Evolutionary conservation across 2,888 invertebrate species (phyloP), one percentile per base, ranked within the genome.

Genomic region (Buathra laborator): DNA sequence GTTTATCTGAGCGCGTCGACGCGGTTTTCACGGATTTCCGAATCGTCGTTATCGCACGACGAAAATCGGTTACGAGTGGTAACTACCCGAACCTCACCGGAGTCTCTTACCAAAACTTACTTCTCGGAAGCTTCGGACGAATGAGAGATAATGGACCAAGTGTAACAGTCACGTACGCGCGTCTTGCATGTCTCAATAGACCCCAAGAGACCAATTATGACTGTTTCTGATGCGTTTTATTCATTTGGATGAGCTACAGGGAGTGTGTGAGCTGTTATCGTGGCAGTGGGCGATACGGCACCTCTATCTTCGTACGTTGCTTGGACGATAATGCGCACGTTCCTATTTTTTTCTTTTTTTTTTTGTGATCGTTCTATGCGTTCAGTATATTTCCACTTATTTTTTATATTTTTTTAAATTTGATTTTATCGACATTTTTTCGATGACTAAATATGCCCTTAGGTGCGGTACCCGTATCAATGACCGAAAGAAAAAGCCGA

Each of bases 151-250:
- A 14, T 51, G 6, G 64, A 48, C 48, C 48, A 66, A 53, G 59
- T 68, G 62, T 14, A 74, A 66, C 37, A 32, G 75, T 75, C 64
- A 75, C 75, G 64, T 75, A 75, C 64, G 48, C 48, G 9, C 62
- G 46, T 75, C 74, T 62, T 46, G 46, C 19, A 9, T 48, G 46
- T 3, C 32, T 75, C 32, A 82, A 82, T 85, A 64, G 48, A 64
- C 19, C 51, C 46, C 64, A 29, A 24, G 62, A 16, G 62, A 70
- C 59, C 46, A 56, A 79, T 79, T 70, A 75, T 85, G 66, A 62
- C 74, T 75, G 75, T 82, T 79, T 51, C 64, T 32, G 51, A 75
- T 78, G 78, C 82, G 62, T 81, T 81, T 56, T 44, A 82, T 79
- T 82, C 79, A 71, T 37, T 70, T 53, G 53, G 51, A 59, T 46